Percentiles rank a stretch among this genome's conserved stretches.
phyloP scores from a whole-genome alignment of 2,797 vertebrate genomes.

The Phataginus tetradactyla region DNA sequence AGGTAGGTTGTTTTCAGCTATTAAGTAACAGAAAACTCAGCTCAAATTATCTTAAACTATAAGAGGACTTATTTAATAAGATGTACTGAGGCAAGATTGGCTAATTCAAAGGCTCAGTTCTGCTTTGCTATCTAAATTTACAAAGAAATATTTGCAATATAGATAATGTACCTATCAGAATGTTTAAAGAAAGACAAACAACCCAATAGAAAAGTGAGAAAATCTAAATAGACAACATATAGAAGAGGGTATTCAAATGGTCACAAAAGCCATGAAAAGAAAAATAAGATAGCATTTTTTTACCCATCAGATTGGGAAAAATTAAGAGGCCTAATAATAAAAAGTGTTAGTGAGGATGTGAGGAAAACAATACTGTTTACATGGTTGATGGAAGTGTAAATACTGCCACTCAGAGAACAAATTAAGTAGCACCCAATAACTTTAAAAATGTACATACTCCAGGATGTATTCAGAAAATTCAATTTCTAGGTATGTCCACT shows the following conservation, averaged over 20 bases:
- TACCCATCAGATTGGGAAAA: not conserved
- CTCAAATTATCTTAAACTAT: not conserved
- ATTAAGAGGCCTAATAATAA: not conserved
- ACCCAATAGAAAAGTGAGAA: slow-evolving; percentile 18
- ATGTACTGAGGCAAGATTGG: not conserved
- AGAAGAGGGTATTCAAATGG: not conserved
- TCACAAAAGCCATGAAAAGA: not conserved
- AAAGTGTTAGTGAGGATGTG: not conserved
- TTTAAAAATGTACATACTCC: not conserved
- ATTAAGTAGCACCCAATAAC: not conserved
- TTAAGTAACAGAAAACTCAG: not conserved
- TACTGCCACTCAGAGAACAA: not conserved
- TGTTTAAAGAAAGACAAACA: not conserved
- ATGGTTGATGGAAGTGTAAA: not conserved
- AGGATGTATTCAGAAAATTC: not conserved
- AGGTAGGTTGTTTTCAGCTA: not conserved
- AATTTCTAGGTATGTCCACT: not conserved
- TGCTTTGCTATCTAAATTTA: not conserved
- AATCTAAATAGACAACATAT: not conserved
- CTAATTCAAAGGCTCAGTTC: not conserved
- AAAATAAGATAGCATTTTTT: not conserved
- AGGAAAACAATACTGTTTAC: not conserved
- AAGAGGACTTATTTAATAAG: not conserved
- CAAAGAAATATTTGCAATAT: not conserved
- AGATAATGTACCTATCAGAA: not conserved